Conservation (phyloP, 2,888 invertebrate genomes). For the Stegophylla sp. region DNA sequence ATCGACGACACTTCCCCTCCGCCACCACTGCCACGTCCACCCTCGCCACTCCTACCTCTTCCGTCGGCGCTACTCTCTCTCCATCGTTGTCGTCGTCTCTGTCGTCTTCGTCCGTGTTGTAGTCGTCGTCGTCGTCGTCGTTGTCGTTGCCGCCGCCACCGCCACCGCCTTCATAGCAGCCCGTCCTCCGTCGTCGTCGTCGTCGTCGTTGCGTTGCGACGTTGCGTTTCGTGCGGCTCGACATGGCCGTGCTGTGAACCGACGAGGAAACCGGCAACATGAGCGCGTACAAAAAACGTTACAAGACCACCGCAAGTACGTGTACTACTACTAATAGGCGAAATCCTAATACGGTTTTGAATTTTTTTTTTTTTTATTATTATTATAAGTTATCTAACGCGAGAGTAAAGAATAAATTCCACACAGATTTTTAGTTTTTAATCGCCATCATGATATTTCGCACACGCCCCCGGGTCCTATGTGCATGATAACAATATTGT, state of each 20-base stretch:
- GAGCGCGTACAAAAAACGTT: slow-evolving; percentile 59
- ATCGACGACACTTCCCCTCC: too few relatives aligned
- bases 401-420: too few relatives aligned
- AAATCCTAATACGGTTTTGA: slow-evolving; percentile 11
- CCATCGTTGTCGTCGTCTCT: neutral
- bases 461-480: too few relatives aligned
- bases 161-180: neutral
- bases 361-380: neutral
- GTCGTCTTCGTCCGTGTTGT: neutral
- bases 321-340: neutral
- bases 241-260: slow-evolving; percentile 52
- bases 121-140: slow-evolving; percentile 1
- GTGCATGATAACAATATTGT: too few relatives aligned
- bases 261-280: slow-evolving; percentile 54
- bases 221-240: slow-evolving; percentile 50
- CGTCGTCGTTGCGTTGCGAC: slow-evolving; percentile 21
- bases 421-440: too few relatives aligned
- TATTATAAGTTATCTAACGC: neutral
- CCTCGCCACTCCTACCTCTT: neutral
- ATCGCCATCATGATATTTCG: too few relatives aligned
- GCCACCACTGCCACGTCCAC: neutral
- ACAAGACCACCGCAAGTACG: slow-evolving; percentile 58
- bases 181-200: neutral
- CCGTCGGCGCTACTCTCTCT: neutral
- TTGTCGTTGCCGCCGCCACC: neutral